A percentile compares a stretch with the other conserved stretches of the same genome.
Conservation (phyloP, 2,888 invertebrate genomes). For the Aphodius granarius region DNA sequence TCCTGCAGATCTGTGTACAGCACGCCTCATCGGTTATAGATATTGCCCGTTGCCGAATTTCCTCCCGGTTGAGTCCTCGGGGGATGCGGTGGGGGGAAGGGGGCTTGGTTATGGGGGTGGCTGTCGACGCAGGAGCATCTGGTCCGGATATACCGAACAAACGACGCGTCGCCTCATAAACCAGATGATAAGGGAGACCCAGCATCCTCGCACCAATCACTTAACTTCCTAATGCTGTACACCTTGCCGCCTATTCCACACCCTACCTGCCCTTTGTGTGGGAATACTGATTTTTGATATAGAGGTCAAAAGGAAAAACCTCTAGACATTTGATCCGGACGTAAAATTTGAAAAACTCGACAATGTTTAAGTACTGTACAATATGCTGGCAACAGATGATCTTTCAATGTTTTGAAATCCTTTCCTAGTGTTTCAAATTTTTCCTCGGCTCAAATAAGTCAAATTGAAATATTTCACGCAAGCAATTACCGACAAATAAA, state of each 20-base stretch:
- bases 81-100: conserved; percentile 23
- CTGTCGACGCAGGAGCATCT: conserved; percentile 40
- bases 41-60: conserved; percentile 39
- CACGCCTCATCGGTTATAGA: conserved; percentile 38
- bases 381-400: too few species aligned
- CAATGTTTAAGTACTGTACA: too few species aligned
- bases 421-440: too few species aligned
- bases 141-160: conserved; percentile 45
- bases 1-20: conserved; percentile 29
- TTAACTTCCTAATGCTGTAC: conserved; percentile 22
- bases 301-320: neutral
- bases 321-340: neutral
- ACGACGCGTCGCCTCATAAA: conserved; percentile 51
- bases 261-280: neutral
- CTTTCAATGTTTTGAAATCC: too few species aligned
- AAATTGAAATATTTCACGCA: neutral
- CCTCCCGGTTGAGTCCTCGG: conserved; percentile 35
- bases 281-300: neutral
- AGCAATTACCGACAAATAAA: neutral
- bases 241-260: conserved; percentile 4
- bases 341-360: neutral
- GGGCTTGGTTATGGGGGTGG: conserved; percentile 13
- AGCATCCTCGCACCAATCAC: conserved; percentile 22
- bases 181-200: conserved; percentile 36
- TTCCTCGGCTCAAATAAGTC: neutral